Percentiles rank a stretch among this genome's conserved stretches.
Evolutionary conservation across 2,797 vertebrate genomes (phyloP).

Genomic region (Pristis pectinata): DNA sequence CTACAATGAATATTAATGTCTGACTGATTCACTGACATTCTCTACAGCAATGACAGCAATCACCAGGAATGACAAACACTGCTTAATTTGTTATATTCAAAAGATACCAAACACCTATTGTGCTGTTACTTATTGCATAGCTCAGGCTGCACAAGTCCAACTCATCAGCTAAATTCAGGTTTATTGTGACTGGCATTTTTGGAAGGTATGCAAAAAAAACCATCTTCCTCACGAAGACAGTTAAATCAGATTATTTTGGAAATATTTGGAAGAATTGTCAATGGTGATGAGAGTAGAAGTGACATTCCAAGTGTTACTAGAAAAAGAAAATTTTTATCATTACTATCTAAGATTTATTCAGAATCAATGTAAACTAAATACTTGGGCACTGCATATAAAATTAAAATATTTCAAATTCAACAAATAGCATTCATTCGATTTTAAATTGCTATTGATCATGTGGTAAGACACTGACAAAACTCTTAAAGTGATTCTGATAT

Average conservation of each 20-base stretch:
- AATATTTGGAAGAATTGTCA: neutral
- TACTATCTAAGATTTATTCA: neutral
- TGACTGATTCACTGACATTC: neutral
- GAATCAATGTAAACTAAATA: neutral
- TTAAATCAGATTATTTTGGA: neutral
- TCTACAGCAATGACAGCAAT: neutral
- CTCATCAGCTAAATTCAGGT: neutral
- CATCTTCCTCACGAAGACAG: neutral
- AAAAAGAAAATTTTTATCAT: neutral
- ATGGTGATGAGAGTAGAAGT: slow-evolving; percentile 12
- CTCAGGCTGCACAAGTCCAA: neutral
- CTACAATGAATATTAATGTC: neutral
- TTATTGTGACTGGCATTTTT: neutral
- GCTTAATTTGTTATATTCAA: neutral
- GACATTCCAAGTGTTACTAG: neutral
- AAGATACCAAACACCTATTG: neutral
- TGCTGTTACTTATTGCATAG: neutral
- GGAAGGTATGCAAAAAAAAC: too few relatives aligned
- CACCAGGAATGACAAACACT: neutral
- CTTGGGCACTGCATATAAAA: neutral
- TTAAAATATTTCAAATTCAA: neutral
- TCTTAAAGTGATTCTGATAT: neutral
- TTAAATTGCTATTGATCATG: neutral
- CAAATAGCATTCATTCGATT: neutral
- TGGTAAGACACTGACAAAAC: neutral